Evolutionary conservation across 2,888 invertebrate genomes (phyloP).

Genomic region (Parelbella ahira): DNA sequence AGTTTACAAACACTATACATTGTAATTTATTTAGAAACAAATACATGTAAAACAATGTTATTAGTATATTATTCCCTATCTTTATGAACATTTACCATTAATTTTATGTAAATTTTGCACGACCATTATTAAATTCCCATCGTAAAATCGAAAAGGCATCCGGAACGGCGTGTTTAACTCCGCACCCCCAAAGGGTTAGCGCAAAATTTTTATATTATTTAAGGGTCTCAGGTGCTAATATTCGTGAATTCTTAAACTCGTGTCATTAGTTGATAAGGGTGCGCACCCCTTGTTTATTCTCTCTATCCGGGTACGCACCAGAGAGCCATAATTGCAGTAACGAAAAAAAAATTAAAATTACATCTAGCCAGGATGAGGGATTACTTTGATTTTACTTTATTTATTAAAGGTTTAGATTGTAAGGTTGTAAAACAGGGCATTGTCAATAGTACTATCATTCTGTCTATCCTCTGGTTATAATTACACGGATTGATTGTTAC

Average conservation of each 20-base stretch:
- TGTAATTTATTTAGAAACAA: no score
- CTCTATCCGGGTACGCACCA: slow-evolving; percentile 28
- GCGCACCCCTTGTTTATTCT: slow-evolving; percentile 56
- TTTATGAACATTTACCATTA: no score
- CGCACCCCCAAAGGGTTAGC: slow-evolving; percentile 18
- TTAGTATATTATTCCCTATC: no score
- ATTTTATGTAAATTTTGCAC: no score
- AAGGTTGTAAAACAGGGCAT: no score
- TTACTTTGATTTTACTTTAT: slow-evolving; percentile 17
- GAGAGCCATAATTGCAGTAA: slow-evolving; percentile 18
- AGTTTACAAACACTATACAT: no score
- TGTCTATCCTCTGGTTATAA: no score
- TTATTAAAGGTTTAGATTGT: background rate
- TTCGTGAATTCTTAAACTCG: slow-evolving; percentile 42
- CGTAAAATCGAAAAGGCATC: slow-evolving; percentile 4
- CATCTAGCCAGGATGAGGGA: slow-evolving; percentile 1
- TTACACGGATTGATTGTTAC: no score
- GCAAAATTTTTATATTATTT: slow-evolving; percentile 33
- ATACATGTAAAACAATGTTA: no score
- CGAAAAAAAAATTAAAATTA: slow-evolving; percentile 19
- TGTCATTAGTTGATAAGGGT: slow-evolving; percentile 66
- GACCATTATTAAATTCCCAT: slow-evolving; percentile 13
- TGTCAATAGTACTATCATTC: no score
- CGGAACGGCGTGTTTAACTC: slow-evolving; percentile 4
- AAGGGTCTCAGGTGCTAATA: slow-evolving; percentile 56